Percentiles rank a stretch among this genome's conserved stretches.
Evolutionary conservation across 2,113 vertebrate species (phyloP).

Genomic region (Heterochromis multidens): DNA sequence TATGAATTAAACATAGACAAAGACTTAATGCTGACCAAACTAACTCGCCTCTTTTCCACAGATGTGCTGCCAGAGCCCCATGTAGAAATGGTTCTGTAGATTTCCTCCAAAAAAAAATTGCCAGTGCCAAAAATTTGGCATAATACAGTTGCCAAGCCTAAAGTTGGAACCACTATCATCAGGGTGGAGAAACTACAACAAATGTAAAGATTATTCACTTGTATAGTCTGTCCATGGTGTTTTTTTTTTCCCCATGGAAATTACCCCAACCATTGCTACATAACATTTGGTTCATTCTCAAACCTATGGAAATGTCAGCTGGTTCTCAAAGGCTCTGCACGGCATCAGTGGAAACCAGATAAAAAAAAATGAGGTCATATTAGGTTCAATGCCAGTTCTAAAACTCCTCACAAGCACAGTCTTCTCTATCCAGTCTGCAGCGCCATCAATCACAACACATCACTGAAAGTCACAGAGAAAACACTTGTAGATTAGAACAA

Average conservation of each 20-base stretch:
- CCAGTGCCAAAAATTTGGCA: background rate
- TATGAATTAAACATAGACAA: background rate
- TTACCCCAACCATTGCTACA: background rate
- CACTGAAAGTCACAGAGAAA: background rate
- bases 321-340: background rate
- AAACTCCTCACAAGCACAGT: accelerated
- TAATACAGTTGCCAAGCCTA: background rate
- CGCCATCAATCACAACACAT: background rate
- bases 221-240: accelerated
- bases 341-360: background rate
- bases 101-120: too few species aligned
- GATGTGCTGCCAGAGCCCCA: background rate
- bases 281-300: background rate
- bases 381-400: background rate
- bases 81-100: background rate
- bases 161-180: background rate
- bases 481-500: background rate
- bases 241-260: too few species aligned
- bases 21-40: accelerated
- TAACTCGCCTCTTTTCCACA: background rate
- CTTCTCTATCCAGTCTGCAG: background rate
- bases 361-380: background rate
- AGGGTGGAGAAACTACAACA: background rate
- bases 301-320: background rate
- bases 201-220: background rate